Percentiles rank a stretch among this genome's conserved stretches.
Evolutionary conservation across 2,888 invertebrate genomes (phyloP).

Genomic region (Diachrysia chrysitis): DNA sequence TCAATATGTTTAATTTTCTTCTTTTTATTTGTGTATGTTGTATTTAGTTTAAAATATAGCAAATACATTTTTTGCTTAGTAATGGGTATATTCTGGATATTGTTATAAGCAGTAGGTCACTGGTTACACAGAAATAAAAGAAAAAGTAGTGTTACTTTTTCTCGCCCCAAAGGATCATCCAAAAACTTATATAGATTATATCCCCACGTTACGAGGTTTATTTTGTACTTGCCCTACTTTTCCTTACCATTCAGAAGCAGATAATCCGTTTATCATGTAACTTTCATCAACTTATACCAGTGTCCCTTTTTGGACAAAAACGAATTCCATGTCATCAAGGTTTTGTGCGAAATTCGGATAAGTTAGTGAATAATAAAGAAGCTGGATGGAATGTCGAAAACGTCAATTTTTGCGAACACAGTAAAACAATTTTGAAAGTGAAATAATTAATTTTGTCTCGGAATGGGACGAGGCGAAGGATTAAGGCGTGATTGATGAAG

Average conservation of each 20-base stretch:
- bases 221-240: conserved; percentile 1
- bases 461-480: conserved; percentile 26
- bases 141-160: not conserved
- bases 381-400: not conserved
- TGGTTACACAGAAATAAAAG: not conserved
- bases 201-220: not conserved
- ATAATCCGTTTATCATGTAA: conserved; percentile 13
- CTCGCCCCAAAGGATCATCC: not conserved
- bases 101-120: not conserved
- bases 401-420: conserved; percentile 34
- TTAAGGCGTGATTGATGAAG: conserved; percentile 45
- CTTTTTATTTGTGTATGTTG: no score
- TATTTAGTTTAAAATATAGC: no score
- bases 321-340: conserved; percentile 7
- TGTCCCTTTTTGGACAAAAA: conserved; percentile 3
- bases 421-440: conserved; percentile 49
- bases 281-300: not conserved
- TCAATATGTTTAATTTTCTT: no score
- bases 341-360: conserved; percentile 16
- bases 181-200: not conserved
- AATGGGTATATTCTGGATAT: no score
- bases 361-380: conserved; percentile 38
- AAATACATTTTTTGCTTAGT: no score
- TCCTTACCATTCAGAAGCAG: not conserved
- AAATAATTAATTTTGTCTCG: conserved; percentile 55